Evolutionary conservation across 2,888 invertebrate genomes (phyloP).

Genomic region (Isoperla grammatica): DNA sequence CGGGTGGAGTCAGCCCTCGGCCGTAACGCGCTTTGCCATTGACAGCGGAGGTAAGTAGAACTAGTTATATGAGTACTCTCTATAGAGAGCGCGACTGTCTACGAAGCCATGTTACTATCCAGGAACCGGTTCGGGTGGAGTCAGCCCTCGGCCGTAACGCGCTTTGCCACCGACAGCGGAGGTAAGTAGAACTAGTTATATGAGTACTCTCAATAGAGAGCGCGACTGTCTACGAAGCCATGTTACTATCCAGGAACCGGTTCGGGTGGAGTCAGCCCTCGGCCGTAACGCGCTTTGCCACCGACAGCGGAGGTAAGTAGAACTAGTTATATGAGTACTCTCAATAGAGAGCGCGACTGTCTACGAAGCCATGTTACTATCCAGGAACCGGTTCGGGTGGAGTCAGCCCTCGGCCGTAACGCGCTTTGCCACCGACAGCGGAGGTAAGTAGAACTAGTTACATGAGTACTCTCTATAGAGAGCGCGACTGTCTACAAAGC

Average conservation of each 20-base stretch:
- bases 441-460: too few species aligned
- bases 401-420: constrained; percentile 69
- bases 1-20: constrained; percentile 78
- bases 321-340: too few species aligned
- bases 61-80: too few species aligned
- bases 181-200: too few species aligned
- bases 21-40: constrained; percentile 69
- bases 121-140: constrained; percentile 85
- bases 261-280: constrained; percentile 83
- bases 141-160: constrained; percentile 64
- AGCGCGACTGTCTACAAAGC: constrained; percentile 75
- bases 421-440: constrained; percentile 70
- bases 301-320: constrained; percentile 66
- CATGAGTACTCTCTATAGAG: too few species aligned
- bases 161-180: constrained; percentile 71
- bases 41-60: constrained; percentile 66
- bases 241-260: constrained; percentile 71
- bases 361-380: constrained; percentile 72
- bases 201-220: too few species aligned
- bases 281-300: constrained; percentile 67
- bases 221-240: constrained; percentile 71
- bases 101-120: constrained; percentile 72
- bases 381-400: constrained; percentile 81
- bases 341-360: too few species aligned
- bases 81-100: too few species aligned